phyloP scores from a whole-genome alignment of 2,797 vertebrate genomes.

The Hippocampus kuda region DNA sequence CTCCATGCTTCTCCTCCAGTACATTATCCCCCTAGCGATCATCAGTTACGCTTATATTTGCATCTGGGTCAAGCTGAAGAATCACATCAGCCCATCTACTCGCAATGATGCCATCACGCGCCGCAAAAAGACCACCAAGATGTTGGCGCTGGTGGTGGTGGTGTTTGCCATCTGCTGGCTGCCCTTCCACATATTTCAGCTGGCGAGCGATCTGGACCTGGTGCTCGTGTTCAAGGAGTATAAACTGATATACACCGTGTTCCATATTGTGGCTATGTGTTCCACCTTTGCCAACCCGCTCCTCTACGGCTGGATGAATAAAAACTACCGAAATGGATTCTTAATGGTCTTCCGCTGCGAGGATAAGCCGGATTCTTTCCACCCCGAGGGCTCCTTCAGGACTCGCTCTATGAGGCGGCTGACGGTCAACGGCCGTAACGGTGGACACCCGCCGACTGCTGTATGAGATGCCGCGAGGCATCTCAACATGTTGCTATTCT shows the following conservation, averaged over 20 bases:
- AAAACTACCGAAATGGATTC: conserved; percentile 90
- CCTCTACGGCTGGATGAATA: conserved; percentile 93
- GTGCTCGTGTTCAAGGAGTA: conserved; percentile 80
- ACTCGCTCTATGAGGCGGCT: conserved; percentile 70
- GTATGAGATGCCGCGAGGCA: conserved; percentile 62
- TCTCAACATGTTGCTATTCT: conserved; percentile 2
- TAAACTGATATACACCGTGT: conserved; percentile 84
- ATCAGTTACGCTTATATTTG: conserved; percentile 86
- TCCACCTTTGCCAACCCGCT: conserved; percentile 85
- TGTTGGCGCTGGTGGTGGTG: conserved; percentile 82
- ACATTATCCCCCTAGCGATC: conserved; percentile 76
- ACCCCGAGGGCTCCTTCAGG: conserved; percentile 77
- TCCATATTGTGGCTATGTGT: conserved; percentile 88
- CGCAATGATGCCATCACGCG: conserved; percentile 74
- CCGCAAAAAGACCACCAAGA: conserved; percentile 86
- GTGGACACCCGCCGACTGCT: conserved; percentile 70
- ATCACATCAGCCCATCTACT: conserved; percentile 77
- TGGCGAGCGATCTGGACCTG: conserved; percentile 82
- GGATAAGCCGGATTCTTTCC: conserved; percentile 76
- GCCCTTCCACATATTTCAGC: conserved; percentile 83
- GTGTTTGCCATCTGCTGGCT: conserved; percentile 86
- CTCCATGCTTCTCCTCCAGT: conserved; percentile 85
- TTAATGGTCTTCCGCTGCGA: conserved; percentile 85
- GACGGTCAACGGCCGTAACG: conserved; percentile 67
- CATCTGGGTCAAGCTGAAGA: conserved; percentile 89